Evolutionary conservation across 2,888 invertebrate species (phyloP).

Genomic region (Philopedon plagiatum): DNA sequence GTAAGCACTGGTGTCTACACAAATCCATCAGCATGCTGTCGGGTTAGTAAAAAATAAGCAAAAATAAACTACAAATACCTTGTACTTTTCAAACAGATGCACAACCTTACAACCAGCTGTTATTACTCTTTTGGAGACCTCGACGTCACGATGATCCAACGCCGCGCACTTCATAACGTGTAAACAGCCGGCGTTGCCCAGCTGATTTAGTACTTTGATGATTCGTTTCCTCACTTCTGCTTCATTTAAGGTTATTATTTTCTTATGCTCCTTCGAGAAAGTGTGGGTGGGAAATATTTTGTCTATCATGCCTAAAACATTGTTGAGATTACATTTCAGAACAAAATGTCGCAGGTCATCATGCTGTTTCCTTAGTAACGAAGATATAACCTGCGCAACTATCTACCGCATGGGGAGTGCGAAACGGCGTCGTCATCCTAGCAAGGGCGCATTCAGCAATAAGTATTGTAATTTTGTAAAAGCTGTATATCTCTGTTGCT

Average conservation of each 20-base stretch:
- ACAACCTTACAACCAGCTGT: constrained; percentile 69
- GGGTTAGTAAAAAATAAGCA: too few relatives aligned
- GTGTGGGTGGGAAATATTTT: constrained; percentile 84
- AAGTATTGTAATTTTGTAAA: too few relatives aligned
- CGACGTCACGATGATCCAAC: constrained; percentile 79
- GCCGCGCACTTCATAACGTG: constrained; percentile 78
- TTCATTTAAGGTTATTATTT: constrained; percentile 81
- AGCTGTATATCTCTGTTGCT: too few relatives aligned
- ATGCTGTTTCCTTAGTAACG: too few relatives aligned
- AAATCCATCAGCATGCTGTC: too few relatives aligned
- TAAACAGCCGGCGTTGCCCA: constrained; percentile 79
- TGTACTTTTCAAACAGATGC: constrained; percentile 72
- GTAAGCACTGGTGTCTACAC: too few relatives aligned
- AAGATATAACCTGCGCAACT: too few relatives aligned
- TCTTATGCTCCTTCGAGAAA: constrained; percentile 83
- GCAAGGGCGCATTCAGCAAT: too few relatives aligned
- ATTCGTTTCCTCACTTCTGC: constrained; percentile 77
- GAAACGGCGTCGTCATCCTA: too few relatives aligned
- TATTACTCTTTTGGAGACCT: constrained; percentile 77
- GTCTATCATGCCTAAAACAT: constrained; percentile 78
- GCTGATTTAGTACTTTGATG: constrained; percentile 76
- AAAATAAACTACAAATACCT: constrained; percentile 67
- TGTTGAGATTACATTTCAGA: too few relatives aligned
- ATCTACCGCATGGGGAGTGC: too few relatives aligned
- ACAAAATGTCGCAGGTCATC: too few relatives aligned